Conservation (phyloP, 2,888 invertebrate genomes). For the Spatulosminthurus flaviceps region DNA sequence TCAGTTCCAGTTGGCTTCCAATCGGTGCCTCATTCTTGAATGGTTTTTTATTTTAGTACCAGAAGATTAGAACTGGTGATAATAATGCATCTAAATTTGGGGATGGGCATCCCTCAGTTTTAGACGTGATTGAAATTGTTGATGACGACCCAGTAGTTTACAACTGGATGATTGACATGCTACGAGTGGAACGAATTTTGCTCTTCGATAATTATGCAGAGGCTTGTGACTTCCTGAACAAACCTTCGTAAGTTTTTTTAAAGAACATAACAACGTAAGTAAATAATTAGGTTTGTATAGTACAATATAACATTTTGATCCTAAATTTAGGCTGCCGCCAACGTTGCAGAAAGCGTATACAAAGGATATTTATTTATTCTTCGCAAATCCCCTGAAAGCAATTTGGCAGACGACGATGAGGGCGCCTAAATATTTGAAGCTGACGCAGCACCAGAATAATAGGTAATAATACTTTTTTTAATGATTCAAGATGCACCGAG, state of each 20-base stretch:
- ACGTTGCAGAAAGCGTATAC: slow-evolving; percentile 7
- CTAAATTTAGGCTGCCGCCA: slow-evolving; percentile 32
- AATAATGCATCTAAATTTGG: background rate
- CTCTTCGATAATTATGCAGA: slow-evolving; percentile 26
- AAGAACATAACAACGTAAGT: too few relatives aligned
- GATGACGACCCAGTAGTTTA: slow-evolving; percentile 43
- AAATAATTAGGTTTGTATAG: too few relatives aligned
- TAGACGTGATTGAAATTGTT: slow-evolving; percentile 42
- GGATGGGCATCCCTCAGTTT: slow-evolving; percentile 26
- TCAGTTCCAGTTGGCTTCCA: too few relatives aligned
- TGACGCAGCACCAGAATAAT: background rate
- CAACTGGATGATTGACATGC: slow-evolving; percentile 48
- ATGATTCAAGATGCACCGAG: too few relatives aligned
- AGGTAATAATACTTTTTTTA: background rate
- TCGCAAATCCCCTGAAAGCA: slow-evolving; percentile 16
- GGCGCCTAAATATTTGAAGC: background rate
- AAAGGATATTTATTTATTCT: slow-evolving; percentile 24
- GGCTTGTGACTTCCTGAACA: slow-evolving; percentile 46
- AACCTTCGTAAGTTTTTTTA: background rate
- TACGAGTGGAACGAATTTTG: slow-evolving; percentile 38
- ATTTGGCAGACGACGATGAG: background rate
- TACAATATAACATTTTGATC: too few relatives aligned
- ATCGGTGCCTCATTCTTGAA: background rate
- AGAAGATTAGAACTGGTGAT: background rate
- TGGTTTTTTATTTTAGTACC: background rate